Percentiles rank a stretch among this genome's conserved stretches.
Conservation (phyloP, 2,797 vertebrate species). For the Urophycis tenuis region DNA sequence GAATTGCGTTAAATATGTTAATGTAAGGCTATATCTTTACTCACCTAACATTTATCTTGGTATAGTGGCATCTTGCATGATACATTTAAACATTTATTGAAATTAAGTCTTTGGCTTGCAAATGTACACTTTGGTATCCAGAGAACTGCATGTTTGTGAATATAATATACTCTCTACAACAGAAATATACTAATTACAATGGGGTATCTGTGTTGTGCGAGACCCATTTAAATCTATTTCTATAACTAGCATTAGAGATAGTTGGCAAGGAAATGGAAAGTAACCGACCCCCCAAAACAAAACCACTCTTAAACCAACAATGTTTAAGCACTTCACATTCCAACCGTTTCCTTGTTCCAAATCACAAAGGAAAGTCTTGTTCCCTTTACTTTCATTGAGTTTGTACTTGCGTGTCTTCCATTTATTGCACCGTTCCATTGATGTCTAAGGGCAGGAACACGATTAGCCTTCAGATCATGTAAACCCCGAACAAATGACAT, state of each 20-base stretch:
- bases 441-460: background rate
- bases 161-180: background rate
- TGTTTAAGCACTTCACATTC: background rate
- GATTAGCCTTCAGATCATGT: background rate
- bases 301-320: background rate
- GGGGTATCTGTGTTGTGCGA: background rate
- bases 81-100: background rate
- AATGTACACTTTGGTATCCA: background rate
- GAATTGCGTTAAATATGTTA: background rate
- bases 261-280: background rate
- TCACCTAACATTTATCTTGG: background rate
- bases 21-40: conserved; percentile 1
- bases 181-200: background rate
- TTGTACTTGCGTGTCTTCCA: background rate
- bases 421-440: background rate
- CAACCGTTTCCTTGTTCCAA: too few relatives aligned
- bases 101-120: background rate
- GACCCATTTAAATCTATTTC: background rate
- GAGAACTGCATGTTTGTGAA: background rate
- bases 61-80: background rate
- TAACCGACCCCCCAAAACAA: background rate
- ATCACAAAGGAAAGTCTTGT: background rate
- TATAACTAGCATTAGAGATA: background rate
- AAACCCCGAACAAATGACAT: background rate
- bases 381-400: background rate